A percentile compares a stretch with the other conserved stretches of the same genome.
Evolutionary conservation across 2,113 vertebrate species (phyloP).

Genomic region (Mesoclemmys tuberculata): DNA sequence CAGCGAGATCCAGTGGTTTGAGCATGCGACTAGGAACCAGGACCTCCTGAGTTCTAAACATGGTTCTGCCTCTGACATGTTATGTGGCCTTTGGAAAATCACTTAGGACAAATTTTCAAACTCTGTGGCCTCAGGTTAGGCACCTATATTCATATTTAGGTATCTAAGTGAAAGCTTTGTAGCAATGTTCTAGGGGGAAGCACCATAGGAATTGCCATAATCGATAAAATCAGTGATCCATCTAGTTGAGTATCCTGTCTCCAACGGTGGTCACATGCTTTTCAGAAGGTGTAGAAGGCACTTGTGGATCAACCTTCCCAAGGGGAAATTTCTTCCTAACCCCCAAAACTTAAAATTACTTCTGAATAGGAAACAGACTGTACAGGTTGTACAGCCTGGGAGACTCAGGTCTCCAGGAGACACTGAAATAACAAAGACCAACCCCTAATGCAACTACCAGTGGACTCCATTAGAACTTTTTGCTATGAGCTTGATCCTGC

Average conservation of each 20-base stretch:
- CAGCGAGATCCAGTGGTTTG: background rate
- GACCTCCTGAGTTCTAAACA: background rate
- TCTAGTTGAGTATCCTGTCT: slow-evolving; percentile 54
- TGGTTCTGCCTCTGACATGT: background rate
- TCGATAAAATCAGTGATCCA: slow-evolving; percentile 5
- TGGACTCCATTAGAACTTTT: slow-evolving; percentile 2
- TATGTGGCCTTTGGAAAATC: background rate
- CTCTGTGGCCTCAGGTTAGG: background rate
- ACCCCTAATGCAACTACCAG: too few relatives aligned
- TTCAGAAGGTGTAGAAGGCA: slow-evolving; percentile 53
- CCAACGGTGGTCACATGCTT: slow-evolving; percentile 59
- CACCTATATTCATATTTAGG: background rate
- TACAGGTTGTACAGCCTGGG: slow-evolving; percentile 52
- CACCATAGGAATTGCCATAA: background rate
- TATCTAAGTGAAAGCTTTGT: too few relatives aligned
- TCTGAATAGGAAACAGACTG: slow-evolving; percentile 66
- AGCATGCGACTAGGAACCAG: background rate
- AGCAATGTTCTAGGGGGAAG: background rate
- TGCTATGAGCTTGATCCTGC: slow-evolving; percentile 3
- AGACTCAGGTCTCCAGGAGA: slow-evolving; percentile 54
- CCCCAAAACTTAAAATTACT: slow-evolving; percentile 71
- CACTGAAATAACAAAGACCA: slow-evolving; percentile 30
- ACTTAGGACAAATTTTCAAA: background rate
- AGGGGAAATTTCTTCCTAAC: slow-evolving; percentile 63
- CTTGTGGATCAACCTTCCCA: slow-evolving; percentile 48